Base-by-base conservation (phyloP, 2,888 invertebrate genomes). In the Tryphoninae sp. region DNA sequence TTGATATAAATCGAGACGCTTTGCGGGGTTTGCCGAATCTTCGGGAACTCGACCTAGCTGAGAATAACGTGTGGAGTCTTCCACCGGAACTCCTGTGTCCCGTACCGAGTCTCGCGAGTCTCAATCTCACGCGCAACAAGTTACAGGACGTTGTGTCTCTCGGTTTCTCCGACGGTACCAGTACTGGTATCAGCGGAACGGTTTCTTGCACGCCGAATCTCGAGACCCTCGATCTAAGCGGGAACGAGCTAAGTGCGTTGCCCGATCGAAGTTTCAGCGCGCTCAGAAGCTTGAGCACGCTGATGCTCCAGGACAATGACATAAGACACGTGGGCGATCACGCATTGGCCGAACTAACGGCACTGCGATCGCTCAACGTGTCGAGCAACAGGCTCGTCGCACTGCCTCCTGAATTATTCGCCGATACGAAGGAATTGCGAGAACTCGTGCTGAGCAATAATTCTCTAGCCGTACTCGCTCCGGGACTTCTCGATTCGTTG, bases 361-460 rank as follows among this genome's bases (percentile, higher is more conserved):
- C 95, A 81, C 92, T 97, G 84, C 94, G 95, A 89, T 93, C 95
- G 69, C 93, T 97, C 51, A 97, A 97, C 92, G 92, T 97, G 88
- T 96, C 96, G 42, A 95, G 95, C 87, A 97, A 97, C 91, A 94
- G 95, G 84, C 92, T 97, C 86, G 95, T 95, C 51, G 95, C 95
- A 8, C 92, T 97, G 85, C 97, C 97, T 7, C 95, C 96, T 49
- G 96, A 96, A 89, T 92, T 97, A 89, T 96, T 97, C 89, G 94
- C 95, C 88, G 94, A 95, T 55, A 95, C 95, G n/a, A 93, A 94
- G 83, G 95, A 95, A 85, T 93, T 97, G 61, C 94, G 94, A 81
- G 95, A 96, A 90, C 93, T 97, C 86, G 94, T 96, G 88, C 93
- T 96, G 72, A 95, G 95, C 88, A 96, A 96, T 89, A 97, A 97